Base-by-base conservation (phyloP, 2,113 vertebrate genomes). In the Macroglossus sobrinus region DNA sequence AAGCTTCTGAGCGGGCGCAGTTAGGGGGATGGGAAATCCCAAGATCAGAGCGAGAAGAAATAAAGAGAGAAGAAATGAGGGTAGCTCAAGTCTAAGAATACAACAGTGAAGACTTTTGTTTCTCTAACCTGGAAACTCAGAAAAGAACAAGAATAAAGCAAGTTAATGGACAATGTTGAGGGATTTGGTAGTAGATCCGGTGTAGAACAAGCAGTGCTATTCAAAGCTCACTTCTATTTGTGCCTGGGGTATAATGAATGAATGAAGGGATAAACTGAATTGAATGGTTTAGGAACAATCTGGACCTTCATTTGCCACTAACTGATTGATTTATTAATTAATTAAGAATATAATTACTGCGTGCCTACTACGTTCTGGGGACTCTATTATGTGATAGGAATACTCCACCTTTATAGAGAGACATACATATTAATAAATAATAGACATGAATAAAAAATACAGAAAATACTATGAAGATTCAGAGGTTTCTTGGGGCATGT, bases 131-230 rank as follows among this genome's bases (percentile, higher is more conserved):
- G 57, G 55, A 69, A 11, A 53, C 43, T 38, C 26, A 47, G 38
- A 69, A 85, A 94, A 64, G 5, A 94, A 3, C 7, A 81, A 61
- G 61, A 89, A 47, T 68, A 78, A 28, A 57, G 71, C 79, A 71
- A 9, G 1, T 3, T 10, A 19, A 21, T 40, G 3, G 15, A 3
- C 2, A 89, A 4, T 5, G 55, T 8, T 12, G 2, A n/a, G 3
- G 7, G 7, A 40, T 24, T 6, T 33, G 15, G 22, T 43, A 30
- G 35, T 35, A n/a, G 16, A 45, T 19, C 33, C 9, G 24, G 2
- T n/a, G 1, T 6, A 64, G 72, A 75, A 59, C 4, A 64, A 75
- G 10, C 28, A 19, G 28, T 64, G 13, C 22, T 75, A 30, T 21
- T 82, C 5, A 40, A 35, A 66, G 63, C 19, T 91, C 30, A 40